phyloP scores from a whole-genome alignment of 2,888 invertebrate genomes.

The Hirtodrosophila cameraria region DNA sequence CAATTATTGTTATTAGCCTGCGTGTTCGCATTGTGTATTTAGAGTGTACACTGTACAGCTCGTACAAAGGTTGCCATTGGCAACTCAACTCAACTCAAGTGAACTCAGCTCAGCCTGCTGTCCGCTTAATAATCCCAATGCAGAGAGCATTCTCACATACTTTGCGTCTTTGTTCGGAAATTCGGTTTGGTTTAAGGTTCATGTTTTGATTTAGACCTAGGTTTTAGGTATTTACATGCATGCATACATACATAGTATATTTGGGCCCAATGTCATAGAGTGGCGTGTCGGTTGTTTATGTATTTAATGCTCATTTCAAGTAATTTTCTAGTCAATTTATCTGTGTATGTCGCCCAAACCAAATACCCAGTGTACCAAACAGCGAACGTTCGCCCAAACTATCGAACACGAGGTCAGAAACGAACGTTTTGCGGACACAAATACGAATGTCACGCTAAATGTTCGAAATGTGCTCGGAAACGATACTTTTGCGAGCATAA shows the following conservation, averaged over 20 bases:
- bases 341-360: no score
- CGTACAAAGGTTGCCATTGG: conserved; percentile 22
- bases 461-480: no score
- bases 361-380: no score
- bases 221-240: background rate
- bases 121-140: conserved; percentile 71
- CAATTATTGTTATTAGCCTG: conserved; percentile 53
- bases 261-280: conserved; percentile 8
- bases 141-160: conserved; percentile 63
- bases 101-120: conserved; percentile 1
- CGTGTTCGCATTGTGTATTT: conserved; percentile 22
- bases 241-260: no score
- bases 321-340: conserved; percentile 44
- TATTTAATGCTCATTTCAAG: conserved; percentile 64
- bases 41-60: conserved; percentile 20
- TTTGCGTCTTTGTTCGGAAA: conserved; percentile 32
- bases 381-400: no score
- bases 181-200: conserved; percentile 2
- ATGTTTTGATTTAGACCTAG: background rate
- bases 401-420: no score
- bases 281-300: conserved; percentile 43
- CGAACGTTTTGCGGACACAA: no score
- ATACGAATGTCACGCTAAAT: no score
- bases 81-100: no score
- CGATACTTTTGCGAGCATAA: no score